These are phyloP conservation scores for Salmo trutta DNA, from an alignment of 2,797 vertebrate species.

Conservation along the genomic window DNA sequence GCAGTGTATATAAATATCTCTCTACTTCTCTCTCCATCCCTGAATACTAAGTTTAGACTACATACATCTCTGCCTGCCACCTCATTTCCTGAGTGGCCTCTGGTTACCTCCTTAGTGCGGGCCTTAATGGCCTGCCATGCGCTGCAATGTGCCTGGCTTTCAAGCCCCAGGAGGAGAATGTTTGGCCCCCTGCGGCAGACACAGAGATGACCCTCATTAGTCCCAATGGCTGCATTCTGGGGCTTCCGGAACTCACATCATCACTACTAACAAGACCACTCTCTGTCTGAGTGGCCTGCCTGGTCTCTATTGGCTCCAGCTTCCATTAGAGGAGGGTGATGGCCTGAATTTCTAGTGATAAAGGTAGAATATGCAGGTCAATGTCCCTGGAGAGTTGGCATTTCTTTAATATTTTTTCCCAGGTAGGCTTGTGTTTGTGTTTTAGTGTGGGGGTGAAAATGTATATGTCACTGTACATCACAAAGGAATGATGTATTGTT, in stretches of 20 bases:
- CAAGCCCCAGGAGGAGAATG: slow-evolving; percentile 24
- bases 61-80: slow-evolving; percentile 3
- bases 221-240: slow-evolving; percentile 35
- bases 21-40: not conserved
- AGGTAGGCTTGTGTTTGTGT: not conserved
- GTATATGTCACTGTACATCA: not conserved
- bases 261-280: slow-evolving; percentile 18
- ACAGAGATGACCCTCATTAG: slow-evolving; percentile 48
- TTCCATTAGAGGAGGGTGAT: not conserved
- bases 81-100: slow-evolving; percentile 39
- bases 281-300: slow-evolving; percentile 11
- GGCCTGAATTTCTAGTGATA: not conserved
- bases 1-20: not conserved
- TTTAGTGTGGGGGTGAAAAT: not conserved
- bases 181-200: slow-evolving; percentile 12
- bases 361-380: not conserved
- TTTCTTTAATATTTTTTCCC: not conserved
- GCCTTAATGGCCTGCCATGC: slow-evolving; percentile 42
- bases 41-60: not conserved
- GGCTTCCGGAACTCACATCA: slow-evolving; percentile 11
- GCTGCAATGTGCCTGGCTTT: slow-evolving; percentile 36
- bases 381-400: not conserved
- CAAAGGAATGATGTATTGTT: not conserved
- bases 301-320: not conserved
- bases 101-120: slow-evolving; percentile 33